Percentiles rank a stretch among this genome's conserved stretches.
phyloP scores from a whole-genome alignment of 2,113 vertebrate species.

The Capreolus pygargus region DNA sequence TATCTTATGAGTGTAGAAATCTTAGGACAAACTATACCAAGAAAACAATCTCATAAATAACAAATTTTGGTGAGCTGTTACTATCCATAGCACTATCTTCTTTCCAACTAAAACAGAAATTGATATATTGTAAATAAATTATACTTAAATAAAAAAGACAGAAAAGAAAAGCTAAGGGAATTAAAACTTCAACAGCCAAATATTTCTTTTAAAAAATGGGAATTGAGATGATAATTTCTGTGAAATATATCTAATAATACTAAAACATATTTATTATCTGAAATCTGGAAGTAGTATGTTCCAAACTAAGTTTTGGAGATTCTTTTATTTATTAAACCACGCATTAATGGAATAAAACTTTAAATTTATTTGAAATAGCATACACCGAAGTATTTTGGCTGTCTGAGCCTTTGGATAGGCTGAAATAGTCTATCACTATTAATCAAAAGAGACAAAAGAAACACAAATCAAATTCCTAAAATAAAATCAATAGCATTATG shows the following conservation, averaged over 20 bases:
- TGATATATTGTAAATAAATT: neutral
- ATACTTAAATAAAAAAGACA: neutral
- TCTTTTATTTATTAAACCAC: conserved; percentile 11
- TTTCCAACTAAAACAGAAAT: neutral
- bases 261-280: neutral
- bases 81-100: neutral
- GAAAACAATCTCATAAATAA: neutral
- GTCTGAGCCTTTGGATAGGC: conserved; percentile 23
- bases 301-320: conserved; percentile 3
- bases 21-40: neutral
- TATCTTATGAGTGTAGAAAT: neutral
- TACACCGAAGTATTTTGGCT: neutral
- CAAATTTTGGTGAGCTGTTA: neutral
- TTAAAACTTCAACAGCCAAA: neutral
- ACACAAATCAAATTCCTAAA: conserved; percentile 25
- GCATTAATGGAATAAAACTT: neutral
- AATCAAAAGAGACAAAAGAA: conserved; percentile 41
- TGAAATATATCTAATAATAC: neutral
- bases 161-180: neutral
- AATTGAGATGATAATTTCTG: neutral
- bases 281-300: neutral
- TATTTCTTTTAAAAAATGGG: neutral
- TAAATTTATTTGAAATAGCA: conserved; percentile 24
- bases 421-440: conserved; percentile 32
- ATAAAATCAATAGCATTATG: conserved; percentile 36